Conservation (phyloP, 2,797 vertebrate genomes). For the Dipus sagitta region DNA sequence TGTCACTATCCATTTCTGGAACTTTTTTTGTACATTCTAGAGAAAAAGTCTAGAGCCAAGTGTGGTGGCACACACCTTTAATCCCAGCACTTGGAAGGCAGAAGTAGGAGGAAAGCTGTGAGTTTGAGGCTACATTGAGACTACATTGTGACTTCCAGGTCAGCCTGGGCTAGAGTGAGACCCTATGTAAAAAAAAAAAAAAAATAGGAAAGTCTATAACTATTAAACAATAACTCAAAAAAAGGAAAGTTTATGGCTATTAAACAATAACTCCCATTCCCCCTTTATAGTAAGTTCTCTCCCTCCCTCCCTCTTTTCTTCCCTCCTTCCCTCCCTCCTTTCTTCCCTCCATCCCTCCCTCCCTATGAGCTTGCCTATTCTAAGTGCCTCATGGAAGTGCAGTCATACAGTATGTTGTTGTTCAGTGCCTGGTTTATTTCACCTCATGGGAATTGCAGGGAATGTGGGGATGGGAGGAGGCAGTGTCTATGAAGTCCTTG, state of each 20-base stretch:
- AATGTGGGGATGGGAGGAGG: not conserved
- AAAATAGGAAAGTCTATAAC: not conserved
- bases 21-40: not conserved
- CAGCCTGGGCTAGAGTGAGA: no score
- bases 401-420: not conserved
- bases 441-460: no score
- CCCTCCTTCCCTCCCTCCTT: not conserved
- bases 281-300: not conserved
- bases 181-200: no score
- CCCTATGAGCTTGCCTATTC: not conserved
- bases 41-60: no score
- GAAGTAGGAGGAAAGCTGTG: no score
- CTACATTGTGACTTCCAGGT: no score
- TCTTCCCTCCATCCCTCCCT: not conserved
- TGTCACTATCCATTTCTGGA: not conserved
- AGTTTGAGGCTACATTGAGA: no score
- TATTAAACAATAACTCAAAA: no score
- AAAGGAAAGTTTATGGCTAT: not conserved
- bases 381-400: not conserved
- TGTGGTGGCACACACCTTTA: no score
- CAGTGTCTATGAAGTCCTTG: constrained; percentile 5
- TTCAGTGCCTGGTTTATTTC: not conserved
- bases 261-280: not conserved
- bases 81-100: no score
- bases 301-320: not conserved